Evolutionary conservation across 2,797 vertebrate species (phyloP), one percentile per base, ranked within the genome.

Genomic region (Pseudochromis fuscus): DNA sequence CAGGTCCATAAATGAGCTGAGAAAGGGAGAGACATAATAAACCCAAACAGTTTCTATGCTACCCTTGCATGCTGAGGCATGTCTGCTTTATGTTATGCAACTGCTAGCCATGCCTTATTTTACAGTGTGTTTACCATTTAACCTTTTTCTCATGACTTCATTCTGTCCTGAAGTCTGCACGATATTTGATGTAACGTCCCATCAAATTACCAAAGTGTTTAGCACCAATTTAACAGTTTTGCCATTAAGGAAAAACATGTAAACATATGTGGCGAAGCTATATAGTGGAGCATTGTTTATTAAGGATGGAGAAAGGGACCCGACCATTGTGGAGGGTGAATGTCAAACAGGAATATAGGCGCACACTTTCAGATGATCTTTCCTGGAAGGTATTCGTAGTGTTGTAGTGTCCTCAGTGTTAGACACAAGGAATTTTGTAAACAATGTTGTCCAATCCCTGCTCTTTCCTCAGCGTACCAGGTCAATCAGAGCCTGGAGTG

Each of bases 61-160:
- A 11, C 31, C 13, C 64, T 69, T 21, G 15, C 77, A 76, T 57
- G 68, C 57, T 56, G 38, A 67, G 56, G 21, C 64, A 57, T 46
- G 75, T 77, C 82, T 88, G 57, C 69, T 81, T 82, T 79, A 79
- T 75, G 63, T 89, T 85, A 75, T 69, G 59, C 50, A 79, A 65
- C 67, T 33, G 65, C 72, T 58, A 68, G 80, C 63, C 68, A 53
- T 73, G 66, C 24, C 7, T 74, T 38, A 46, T 53, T 86, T 79
- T 68, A 79, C 52, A 40, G 44, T 45, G 46, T 71, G 70, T 56
- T 81, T 81, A 70, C 28, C 67, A 9, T 75, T 24, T 31, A 13
- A 69, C 40, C 33, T 16, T 16, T n/a, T 53, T 79, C 44, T 55
- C 35, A 52, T 66, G 40, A 67, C 57, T 65, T 61, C 18, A 65